Percentiles rank a stretch among this genome's conserved stretches.
Conservation (phyloP, 2,113 vertebrate genomes). For the Lampris megalopsis region DNA sequence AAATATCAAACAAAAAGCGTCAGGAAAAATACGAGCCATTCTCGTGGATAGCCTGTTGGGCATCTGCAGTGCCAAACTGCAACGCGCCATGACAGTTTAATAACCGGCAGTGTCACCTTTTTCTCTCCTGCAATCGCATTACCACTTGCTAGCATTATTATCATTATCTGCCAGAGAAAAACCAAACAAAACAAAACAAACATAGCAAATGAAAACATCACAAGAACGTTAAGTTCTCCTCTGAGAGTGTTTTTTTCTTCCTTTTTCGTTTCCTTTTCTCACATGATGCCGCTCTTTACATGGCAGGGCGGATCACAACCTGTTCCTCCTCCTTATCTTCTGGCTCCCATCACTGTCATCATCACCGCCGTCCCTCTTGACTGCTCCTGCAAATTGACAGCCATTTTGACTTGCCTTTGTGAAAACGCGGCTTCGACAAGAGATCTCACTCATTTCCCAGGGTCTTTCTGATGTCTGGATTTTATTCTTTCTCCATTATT, state of each 20-base stretch:
- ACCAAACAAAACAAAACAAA: background rate
- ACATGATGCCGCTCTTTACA: slow-evolving; percentile 41
- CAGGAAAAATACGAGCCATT: slow-evolving; percentile 75
- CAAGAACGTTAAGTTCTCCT: no score
- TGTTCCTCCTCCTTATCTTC: slow-evolving; percentile 46
- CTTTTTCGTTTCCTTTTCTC: slow-evolving; percentile 30
- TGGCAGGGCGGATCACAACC: slow-evolving; percentile 13
- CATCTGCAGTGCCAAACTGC: slow-evolving; percentile 51
- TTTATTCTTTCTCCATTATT: slow-evolving; percentile 48
- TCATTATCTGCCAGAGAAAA: slow-evolving; percentile 69
- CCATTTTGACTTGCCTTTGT: slow-evolving; percentile 48
- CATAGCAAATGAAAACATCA: no score
- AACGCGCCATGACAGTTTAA: slow-evolving; percentile 71
- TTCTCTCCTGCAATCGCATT: slow-evolving; percentile 56
- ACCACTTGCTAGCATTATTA: slow-evolving; percentile 58
- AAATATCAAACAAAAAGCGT: slow-evolving; percentile 78
- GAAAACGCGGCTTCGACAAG: slow-evolving; percentile 30
- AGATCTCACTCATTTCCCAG: slow-evolving; percentile 25
- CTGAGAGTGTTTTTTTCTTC: no score
- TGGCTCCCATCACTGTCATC: slow-evolving; percentile 56
- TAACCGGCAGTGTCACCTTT: slow-evolving; percentile 71
- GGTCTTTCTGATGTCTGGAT: slow-evolving; percentile 29
- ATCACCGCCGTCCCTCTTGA: slow-evolving; percentile 41
- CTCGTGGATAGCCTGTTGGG: slow-evolving; percentile 61
- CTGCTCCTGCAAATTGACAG: slow-evolving; percentile 53